Base-by-base conservation (phyloP, 2,113 vertebrate genomes). In the Silurus glanis region DNA sequence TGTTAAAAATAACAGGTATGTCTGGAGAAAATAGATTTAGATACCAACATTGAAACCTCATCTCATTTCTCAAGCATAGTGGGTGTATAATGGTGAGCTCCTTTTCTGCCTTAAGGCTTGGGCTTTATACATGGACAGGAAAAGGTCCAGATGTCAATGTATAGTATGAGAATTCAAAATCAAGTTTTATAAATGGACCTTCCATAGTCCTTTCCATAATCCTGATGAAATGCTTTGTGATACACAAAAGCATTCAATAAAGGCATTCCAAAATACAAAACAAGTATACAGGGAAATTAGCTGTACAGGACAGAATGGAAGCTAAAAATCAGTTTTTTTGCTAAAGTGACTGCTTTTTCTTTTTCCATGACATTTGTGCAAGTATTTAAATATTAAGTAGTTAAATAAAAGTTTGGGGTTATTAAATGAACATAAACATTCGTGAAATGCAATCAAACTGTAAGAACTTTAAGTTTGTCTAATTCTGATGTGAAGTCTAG, bases 11-110 rank as follows among this genome's bases (percentile, higher is more conserved):
- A 69, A 3, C 23, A 67, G 62, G 81, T 67, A 67, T 67, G 0
- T 82, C 67, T 67, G 49, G 62, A 67, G 13, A 67, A 82, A 82
- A 82, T 62, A 82, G 14, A 3, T 55, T 19, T 67, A 23, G 47
- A 67, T 67, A 67, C 62, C n/a, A 53, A 67, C 62, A 55, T 25
- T 28, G 67, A 51, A 82, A 82, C 61, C 45, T 66, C 62, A 67
- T 51, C 8, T 28, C 13, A 82, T 66, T 66, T 82, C 62, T 8
- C 61, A 83, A 69, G 56, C 78, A 61, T 59, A 2, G 1, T 61
- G 56, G 9, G 78, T 55, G 49, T 69, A 66, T 37, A 69, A 67
- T 83, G n/a, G 23, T 37, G 61, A 67, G 47, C 81, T 82, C 61
- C 49, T 67, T 25, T 66, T 7, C 23, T 82, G 47, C 14, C 59